Evolutionary conservation across 2,113 vertebrate genomes (phyloP), one percentile per base, ranked within the genome.

Genomic region (Mus spicilegus): DNA sequence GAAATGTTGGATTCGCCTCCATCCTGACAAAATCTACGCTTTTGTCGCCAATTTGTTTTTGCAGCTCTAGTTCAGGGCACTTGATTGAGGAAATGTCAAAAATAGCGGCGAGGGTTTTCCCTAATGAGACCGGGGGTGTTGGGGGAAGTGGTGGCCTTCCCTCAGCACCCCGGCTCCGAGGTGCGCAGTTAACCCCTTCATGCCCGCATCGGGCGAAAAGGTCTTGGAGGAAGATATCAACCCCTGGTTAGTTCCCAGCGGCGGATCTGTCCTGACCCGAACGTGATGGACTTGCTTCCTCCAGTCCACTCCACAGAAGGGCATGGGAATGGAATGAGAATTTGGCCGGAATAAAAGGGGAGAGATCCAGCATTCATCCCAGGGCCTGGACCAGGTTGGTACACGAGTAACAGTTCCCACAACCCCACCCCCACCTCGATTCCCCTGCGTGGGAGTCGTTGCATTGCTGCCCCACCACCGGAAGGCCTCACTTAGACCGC

Each of bases 1-100:
- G 98, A 98, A 98, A 98, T 98, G 98, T 95, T 97, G 98, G 97
- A 97, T 97, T 75, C 96, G 98, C 94, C 97, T 98, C 98, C 56
- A 80, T 95, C 97, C 97, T 98, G 98, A 98, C 98, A 98, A 98
- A 98, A 98, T 98, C 97, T 97, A 95, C 97, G 93, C 98, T 97
- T 97, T 98, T 98, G 98, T 98, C 96, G 98, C 98, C 98, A 96
- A 97, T 98, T 97, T 99, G 98, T 99, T 98, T 98, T 98, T 96
- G 98, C 96, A 98, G 98, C 98, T 98, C 98, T 98, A 98, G 98
- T 99, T 99, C 98, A 98, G 98, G 98, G 98, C 97, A 75, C 98
- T 98, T 98, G 99, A 99, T 99, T 98, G 98, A 98, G 98, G 98
- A 98, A 99, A 99, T 73, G 98, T 98, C 98, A 98, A 95, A 98